Percentiles rank a stretch among this genome's conserved stretches.
phyloP scores from a whole-genome alignment of 2,797 vertebrate species.

The Silurus lanzhouensis region DNA sequence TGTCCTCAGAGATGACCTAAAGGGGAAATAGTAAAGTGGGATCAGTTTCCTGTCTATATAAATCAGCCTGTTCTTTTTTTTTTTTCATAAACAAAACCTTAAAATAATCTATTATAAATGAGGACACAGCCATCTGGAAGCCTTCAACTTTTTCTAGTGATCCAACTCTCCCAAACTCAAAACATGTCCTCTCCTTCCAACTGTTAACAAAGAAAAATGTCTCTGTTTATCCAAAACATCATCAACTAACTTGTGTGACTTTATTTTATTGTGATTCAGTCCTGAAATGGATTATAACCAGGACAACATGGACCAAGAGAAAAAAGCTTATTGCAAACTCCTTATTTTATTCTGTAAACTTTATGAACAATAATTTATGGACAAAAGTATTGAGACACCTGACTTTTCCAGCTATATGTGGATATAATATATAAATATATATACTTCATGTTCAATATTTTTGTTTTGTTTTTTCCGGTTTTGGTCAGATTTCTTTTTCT shows the following conservation, averaged over 20 bases:
- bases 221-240: slow-evolving; percentile 2
- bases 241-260: not conserved
- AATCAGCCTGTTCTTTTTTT: slow-evolving; percentile 62
- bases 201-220: slow-evolving; percentile 58
- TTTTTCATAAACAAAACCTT: slow-evolving; percentile 63
- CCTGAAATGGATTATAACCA: not conserved
- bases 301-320: not conserved
- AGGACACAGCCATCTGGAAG: slow-evolving; percentile 74
- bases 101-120: slow-evolving; percentile 54
- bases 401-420: too few relatives aligned
- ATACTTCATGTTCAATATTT: too few relatives aligned
- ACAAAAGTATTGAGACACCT: too few relatives aligned
- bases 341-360: not conserved
- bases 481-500: not conserved
- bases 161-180: slow-evolving; percentile 48
- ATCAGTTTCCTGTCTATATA: slow-evolving; percentile 67
- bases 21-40: slow-evolving; percentile 55
- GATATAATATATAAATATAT: too few relatives aligned
- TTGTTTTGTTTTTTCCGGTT: not conserved
- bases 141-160: slow-evolving; percentile 60
- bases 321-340: not conserved
- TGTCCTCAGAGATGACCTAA: slow-evolving; percentile 39
- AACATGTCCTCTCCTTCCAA: slow-evolving; percentile 60
- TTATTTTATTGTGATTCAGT: not conserved
- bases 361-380: too few relatives aligned